Conservation (phyloP, 2,113 vertebrate species). For the Hydrochoerus hydrochaeris region DNA sequence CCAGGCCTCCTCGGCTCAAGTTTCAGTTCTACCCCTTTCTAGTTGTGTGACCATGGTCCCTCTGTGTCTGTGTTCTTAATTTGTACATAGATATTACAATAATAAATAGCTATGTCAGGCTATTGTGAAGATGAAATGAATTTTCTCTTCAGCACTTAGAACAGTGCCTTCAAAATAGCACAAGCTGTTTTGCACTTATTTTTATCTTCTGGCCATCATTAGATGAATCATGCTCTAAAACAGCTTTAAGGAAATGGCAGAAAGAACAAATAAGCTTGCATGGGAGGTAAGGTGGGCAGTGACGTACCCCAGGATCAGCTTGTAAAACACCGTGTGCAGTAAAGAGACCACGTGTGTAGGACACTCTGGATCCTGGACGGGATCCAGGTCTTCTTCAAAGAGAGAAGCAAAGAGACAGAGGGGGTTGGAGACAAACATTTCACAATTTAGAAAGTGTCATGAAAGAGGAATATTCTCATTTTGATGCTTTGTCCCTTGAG, state of each 20-base stretch:
- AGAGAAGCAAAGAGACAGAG: background rate
- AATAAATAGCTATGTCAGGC: background rate
- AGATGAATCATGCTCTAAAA: constrained; percentile 34
- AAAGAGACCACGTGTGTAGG: background rate
- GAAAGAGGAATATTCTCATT: background rate
- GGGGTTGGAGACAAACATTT: background rate
- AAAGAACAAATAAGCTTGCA: background rate
- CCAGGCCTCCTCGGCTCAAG: background rate
- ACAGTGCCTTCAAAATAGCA: background rate
- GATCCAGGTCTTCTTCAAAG: background rate
- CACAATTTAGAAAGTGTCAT: background rate
- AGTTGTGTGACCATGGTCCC: background rate
- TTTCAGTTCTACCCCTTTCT: background rate
- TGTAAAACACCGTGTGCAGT: background rate
- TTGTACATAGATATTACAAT: background rate
- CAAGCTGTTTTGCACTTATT: background rate
- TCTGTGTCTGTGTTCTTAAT: background rate
- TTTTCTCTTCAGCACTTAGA: background rate
- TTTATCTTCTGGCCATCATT: constrained; percentile 14
- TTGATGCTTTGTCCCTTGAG: background rate
- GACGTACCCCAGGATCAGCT: background rate
- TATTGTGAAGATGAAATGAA: background rate
- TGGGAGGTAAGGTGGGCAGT: background rate
- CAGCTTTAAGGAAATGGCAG: constrained; percentile 1
- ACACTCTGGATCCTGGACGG: too few species aligned